Base-by-base conservation (phyloP, 2,888 invertebrate species). In the Steinernema hermaphroditum region DNA sequence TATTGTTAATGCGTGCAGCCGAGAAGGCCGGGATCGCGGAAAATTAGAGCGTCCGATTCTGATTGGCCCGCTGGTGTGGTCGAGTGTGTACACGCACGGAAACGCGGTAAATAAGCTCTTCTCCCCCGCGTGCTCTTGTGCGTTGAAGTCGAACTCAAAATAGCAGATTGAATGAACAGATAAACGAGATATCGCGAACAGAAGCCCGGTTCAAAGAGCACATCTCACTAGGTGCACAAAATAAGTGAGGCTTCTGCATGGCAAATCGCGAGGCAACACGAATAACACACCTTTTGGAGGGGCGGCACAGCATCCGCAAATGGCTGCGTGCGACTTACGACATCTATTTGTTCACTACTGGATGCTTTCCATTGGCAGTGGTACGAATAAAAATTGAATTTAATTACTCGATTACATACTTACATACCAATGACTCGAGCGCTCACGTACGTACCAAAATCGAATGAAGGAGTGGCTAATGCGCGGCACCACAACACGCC, bases 71-170 rank as follows among this genome's bases (percentile, higher is more conserved):
- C 50, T 50, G 50, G 24, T 1, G 50, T 50, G 34, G 29, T 62
- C n/a, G 29, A 16, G n/a, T 32, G 62, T 62, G 62, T 62, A 29
- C 62, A 62, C 62, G 16, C 62, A 62, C 62, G 62, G 62, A 62
- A 62, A 62, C 32, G 62, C 62, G 62, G 62, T 62, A 62, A 62
- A 62, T 32, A 34, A 29, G 62, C 29, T 27, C 32, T 29, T n/a
- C 32, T 62, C 62, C 29, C 12, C 32, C 62, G 29, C 62, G 12
- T 62, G 9, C 62, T 62, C 54, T 2, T 16, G 24, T 4, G 14
- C 54, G 24, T 4, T 22, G 22, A 16, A 12, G 54, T 27, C 54
- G 54, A 54, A 54, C 54, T 24, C 54, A 16, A 27, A 24, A 54
- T 54, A 54, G 62, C 34, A 32, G 32, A 62, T 62, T 19, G 16